Conservation (phyloP, 2,888 invertebrate species). For the Eledone cirrhosa region DNA sequence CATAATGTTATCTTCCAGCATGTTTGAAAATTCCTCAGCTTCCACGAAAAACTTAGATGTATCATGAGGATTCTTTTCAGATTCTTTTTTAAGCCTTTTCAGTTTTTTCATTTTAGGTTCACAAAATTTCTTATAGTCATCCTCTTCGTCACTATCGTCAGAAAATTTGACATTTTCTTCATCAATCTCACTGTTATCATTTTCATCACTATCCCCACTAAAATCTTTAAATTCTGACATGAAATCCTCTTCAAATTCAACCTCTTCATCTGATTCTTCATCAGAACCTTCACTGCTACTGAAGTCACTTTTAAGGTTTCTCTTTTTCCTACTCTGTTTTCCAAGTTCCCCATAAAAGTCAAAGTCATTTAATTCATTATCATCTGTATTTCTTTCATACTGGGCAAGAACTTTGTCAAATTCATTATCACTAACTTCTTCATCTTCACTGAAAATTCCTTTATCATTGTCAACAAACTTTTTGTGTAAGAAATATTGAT, state of each 20-base stretch:
- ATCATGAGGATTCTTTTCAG: conserved; percentile 49
- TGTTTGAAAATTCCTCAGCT: conserved; percentile 75
- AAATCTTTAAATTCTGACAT: conserved; percentile 56
- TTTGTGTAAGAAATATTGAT: conserved; percentile 58
- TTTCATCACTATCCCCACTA: conserved; percentile 43
- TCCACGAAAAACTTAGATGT: conserved; percentile 35
- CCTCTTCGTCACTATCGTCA: conserved; percentile 35
- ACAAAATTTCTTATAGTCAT: background rate
- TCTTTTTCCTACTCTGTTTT: conserved; percentile 45
- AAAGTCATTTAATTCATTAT: conserved; percentile 78
- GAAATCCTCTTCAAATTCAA: conserved; percentile 57
- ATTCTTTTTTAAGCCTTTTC: conserved; percentile 24
- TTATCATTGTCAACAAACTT: conserved; percentile 53
- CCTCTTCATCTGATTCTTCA: conserved; percentile 46
- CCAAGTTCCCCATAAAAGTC: conserved; percentile 38
- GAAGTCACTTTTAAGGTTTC: conserved; percentile 65
- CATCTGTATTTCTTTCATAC: conserved; percentile 71
- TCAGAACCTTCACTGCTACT: conserved; percentile 56
- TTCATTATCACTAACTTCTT: conserved; percentile 81
- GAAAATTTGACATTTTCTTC: conserved; percentile 58
- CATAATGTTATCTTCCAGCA: conserved; percentile 76
- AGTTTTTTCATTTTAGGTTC: conserved; percentile 4
- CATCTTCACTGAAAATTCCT: conserved; percentile 70
- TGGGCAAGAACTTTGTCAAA: conserved; percentile 75
- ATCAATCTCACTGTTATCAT: conserved; percentile 41